Evolutionary conservation across 2,888 invertebrate genomes (phyloP).

Genomic region (Spilarctia lutea): DNA sequence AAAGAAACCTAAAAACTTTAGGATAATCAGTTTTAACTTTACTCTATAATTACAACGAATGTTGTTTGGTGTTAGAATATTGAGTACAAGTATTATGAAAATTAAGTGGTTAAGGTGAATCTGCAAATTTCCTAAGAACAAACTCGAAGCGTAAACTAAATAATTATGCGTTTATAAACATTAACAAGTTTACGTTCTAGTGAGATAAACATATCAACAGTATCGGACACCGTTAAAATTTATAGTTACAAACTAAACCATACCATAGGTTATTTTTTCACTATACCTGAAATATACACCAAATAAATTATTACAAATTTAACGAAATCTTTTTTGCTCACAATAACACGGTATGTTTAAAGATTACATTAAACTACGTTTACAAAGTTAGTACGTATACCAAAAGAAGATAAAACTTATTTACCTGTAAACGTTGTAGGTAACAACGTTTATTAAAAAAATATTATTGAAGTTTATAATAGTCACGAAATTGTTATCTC

Average conservation of each 20-base stretch:
- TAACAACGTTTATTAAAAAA: not conserved
- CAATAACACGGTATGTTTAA: not conserved
- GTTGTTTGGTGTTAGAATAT: not conserved
- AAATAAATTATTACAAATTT: not conserved
- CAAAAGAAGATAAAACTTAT: not conserved
- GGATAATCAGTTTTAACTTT: too few relatives aligned
- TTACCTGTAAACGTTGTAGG: not conserved
- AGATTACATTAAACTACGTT: not conserved
- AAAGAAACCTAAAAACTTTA: too few relatives aligned
- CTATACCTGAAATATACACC: not conserved
- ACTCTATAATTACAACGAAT: too few relatives aligned
- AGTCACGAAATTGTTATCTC: too few relatives aligned
- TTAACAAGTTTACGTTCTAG: constrained; percentile 1
- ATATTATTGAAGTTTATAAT: too few relatives aligned
- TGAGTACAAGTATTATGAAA: not conserved
- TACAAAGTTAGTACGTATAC: not conserved
- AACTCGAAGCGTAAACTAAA: not conserved
- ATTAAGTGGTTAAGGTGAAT: not conserved
- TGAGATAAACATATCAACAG: constrained; percentile 11
- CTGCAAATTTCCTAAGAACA: not conserved
- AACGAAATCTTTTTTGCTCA: not conserved
- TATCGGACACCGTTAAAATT: constrained; percentile 5
- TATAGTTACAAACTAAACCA: constrained; percentile 10
- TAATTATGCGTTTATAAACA: constrained; percentile 9
- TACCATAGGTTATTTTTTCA: constrained; percentile 1